Conservation (phyloP, 2,797 vertebrate species). For the Sparus aurata region DNA sequence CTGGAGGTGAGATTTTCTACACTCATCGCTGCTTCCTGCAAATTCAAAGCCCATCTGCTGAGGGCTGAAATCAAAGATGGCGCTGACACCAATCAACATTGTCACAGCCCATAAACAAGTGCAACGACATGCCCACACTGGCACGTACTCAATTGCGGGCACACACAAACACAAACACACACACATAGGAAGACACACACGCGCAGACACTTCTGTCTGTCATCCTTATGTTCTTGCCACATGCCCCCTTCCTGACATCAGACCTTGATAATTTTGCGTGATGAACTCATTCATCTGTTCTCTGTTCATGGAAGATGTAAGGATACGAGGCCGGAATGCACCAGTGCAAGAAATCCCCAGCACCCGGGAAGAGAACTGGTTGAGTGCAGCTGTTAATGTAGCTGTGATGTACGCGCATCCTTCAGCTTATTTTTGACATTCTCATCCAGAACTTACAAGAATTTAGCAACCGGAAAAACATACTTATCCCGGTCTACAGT, state of each 20-base stretch:
- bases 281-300: constrained; percentile 38
- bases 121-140: constrained; percentile 36
- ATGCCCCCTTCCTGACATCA: constrained; percentile 35
- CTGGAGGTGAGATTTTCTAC: constrained; percentile 65
- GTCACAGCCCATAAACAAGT: constrained; percentile 48
- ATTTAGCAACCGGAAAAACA: constrained; percentile 18
- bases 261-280: constrained; percentile 22
- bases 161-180: not conserved
- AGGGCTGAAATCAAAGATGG: constrained; percentile 75
- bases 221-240: constrained; percentile 54
- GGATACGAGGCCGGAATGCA: not conserved
- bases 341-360: constrained; percentile 13
- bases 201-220: constrained; percentile 9
- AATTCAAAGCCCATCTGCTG: constrained; percentile 71
- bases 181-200: not conserved
- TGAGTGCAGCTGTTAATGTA: not conserved
- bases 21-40: constrained; percentile 63
- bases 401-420: not conserved
- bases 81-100: constrained; percentile 64
- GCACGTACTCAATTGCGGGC: constrained; percentile 22
- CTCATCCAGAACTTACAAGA: constrained; percentile 4
- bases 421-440: constrained; percentile 28
- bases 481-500: constrained; percentile 16
- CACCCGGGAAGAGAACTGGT: constrained; percentile 12
- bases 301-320: constrained; percentile 9